Percentiles rank a stretch among this genome's conserved stretches.
phyloP scores from a whole-genome alignment of 2,888 invertebrate genomes.

The Orchestes rusci region DNA sequence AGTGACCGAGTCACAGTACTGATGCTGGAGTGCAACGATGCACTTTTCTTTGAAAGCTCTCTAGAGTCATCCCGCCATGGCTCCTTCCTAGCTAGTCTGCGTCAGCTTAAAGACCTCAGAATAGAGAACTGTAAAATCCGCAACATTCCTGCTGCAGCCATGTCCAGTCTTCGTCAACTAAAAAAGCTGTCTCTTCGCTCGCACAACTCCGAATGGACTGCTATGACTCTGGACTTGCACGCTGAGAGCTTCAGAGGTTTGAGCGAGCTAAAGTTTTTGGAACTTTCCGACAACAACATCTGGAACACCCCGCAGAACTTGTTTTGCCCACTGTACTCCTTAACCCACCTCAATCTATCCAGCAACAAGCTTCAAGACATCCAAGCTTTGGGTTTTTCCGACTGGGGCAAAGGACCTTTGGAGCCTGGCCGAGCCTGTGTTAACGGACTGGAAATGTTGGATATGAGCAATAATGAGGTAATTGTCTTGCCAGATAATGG shows the following conservation, averaged over 20 bases:
- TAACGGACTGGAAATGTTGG: conserved; percentile 59
- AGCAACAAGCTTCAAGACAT: conserved; percentile 73
- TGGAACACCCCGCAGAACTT: conserved; percentile 66
- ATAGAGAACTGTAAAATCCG: conserved; percentile 74
- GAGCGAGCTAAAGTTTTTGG: conserved; percentile 58
- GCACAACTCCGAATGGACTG: conserved; percentile 73
- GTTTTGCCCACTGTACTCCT: conserved; percentile 63
- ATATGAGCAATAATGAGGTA: conserved; percentile 69
- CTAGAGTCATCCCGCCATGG: conserved; percentile 45
- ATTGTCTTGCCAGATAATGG: conserved; percentile 63
- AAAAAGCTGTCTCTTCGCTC: conserved; percentile 62
- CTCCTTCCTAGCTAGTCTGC: conserved; percentile 55
- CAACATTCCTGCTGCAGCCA: conserved; percentile 62
- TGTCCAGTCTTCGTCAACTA: conserved; percentile 60
- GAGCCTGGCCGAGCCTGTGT: conserved; percentile 58
- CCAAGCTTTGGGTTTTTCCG: conserved; percentile 65
- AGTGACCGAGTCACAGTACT: conserved; percentile 62
- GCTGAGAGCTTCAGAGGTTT: conserved; percentile 64
- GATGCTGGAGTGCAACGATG: conserved; percentile 66
- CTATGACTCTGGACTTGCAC: conserved; percentile 68
- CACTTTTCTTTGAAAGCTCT: conserved; percentile 65
- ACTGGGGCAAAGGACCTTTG: conserved; percentile 61
- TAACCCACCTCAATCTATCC: conserved; percentile 65
- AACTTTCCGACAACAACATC: conserved; percentile 69
- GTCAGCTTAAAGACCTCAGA: conserved; percentile 58